A percentile compares a stretch with the other conserved stretches of the same genome.
phyloP scores from a whole-genome alignment of 2,888 invertebrate genomes.

The Willowsia nigromaculata region DNA sequence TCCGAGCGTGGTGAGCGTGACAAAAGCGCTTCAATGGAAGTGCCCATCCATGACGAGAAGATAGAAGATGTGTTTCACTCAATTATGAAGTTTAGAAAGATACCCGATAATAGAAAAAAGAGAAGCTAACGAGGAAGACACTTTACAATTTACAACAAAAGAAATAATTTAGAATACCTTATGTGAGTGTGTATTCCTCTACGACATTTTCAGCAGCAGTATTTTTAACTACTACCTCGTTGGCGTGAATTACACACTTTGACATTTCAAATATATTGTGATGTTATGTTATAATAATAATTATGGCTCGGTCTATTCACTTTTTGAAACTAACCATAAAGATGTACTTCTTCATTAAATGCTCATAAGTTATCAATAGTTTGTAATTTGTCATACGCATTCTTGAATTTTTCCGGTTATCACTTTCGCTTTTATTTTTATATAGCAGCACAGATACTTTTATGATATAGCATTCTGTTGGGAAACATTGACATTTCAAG shows the following conservation, averaged over 20 bases:
- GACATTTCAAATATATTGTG: not conserved
- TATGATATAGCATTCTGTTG: too few species aligned
- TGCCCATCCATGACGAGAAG: constrained; percentile 78
- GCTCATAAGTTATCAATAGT: not conserved
- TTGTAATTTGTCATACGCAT: not conserved
- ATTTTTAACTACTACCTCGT: constrained; percentile 42
- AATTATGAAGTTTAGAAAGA: constrained; percentile 75
- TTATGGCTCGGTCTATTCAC: not conserved
- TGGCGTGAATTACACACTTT: not conserved
- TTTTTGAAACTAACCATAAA: not conserved
- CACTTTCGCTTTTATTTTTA: not conserved
- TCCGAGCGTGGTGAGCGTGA: constrained; percentile 70
- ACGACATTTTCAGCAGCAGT: not conserved
- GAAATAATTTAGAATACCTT: not conserved
- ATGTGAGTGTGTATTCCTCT: not conserved
- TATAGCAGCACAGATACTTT: too few species aligned
- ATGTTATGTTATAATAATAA: not conserved
- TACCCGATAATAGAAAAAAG: constrained; percentile 60
- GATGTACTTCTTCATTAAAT: not conserved
- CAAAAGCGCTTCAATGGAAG: constrained; percentile 78
- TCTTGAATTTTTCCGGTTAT: not conserved
- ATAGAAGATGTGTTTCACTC: constrained; percentile 78
- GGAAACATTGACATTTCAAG: not conserved
- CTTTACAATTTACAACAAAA: not conserved
- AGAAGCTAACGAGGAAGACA: constrained; percentile 60